Evolutionary conservation across 2,797 vertebrate genomes (phyloP).

Genomic region (Intellagama lesueurii): DNA sequence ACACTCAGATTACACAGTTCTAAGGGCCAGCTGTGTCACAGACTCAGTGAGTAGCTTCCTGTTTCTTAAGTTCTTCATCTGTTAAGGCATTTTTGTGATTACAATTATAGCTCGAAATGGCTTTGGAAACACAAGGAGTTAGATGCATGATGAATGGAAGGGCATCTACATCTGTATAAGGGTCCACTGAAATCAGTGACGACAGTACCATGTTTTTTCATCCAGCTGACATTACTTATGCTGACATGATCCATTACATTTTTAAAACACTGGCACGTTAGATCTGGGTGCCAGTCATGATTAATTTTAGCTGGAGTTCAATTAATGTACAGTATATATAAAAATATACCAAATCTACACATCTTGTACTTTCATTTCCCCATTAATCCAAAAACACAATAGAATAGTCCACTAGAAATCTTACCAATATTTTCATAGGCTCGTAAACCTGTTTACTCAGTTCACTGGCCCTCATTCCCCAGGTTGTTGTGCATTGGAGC

Average conservation of each 20-base stretch:
- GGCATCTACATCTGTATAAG: neutral
- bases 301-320: neutral
- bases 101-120: neutral
- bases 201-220: neutral
- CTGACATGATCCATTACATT: neutral
- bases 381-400: neutral
- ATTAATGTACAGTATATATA: neutral
- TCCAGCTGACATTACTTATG: neutral
- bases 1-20: neutral
- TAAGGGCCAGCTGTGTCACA: neutral
- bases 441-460: neutral
- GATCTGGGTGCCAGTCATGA: neutral
- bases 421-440: neutral
- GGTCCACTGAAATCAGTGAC: neutral
- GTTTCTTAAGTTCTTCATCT: neutral
- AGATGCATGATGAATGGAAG: neutral
- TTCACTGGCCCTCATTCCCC: neutral
- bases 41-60: neutral
- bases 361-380: neutral
- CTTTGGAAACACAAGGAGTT: neutral
- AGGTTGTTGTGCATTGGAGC: neutral
- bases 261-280: neutral
- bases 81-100: neutral
- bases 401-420: neutral
- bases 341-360: neutral